Percentiles rank a stretch among this genome's conserved stretches.
phyloP scores from a whole-genome alignment of 2,797 vertebrate genomes.

The Enteromius trimaculatus region DNA sequence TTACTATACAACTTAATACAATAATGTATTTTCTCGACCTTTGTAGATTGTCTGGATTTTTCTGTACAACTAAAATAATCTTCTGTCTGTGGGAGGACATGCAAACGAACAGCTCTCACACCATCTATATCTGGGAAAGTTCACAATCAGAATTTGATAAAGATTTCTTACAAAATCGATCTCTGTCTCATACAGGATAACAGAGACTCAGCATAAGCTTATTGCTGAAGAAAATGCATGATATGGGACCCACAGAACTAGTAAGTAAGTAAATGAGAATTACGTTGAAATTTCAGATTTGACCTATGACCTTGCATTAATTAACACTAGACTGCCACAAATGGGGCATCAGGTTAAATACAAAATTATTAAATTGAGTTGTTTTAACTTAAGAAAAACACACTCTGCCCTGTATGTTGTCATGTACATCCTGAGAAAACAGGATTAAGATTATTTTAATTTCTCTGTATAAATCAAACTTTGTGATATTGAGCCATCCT shows the following conservation, averaged over 20 bases:
- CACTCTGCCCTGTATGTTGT: not conserved
- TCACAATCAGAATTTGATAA: slow-evolving; percentile 35
- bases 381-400: not conserved
- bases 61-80: not conserved
- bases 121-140: slow-evolving; percentile 33
- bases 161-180: not conserved
- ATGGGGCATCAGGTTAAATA: not conserved
- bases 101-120: slow-evolving; percentile 21
- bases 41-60: slow-evolving; percentile 9
- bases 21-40: not conserved
- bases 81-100: slow-evolving; percentile 49
- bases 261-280: slow-evolving; percentile 25
- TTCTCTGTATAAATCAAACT: not conserved
- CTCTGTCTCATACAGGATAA: slow-evolving; percentile 11
- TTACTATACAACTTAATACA: not conserved
- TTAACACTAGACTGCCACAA: not conserved
- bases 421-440: not conserved
- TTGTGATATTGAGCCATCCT: not conserved
- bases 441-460: not conserved
- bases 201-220: not conserved
- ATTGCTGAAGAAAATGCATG: not conserved
- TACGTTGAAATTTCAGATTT: slow-evolving; percentile 9
- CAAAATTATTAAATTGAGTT: not conserved
- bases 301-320: slow-evolving; percentile 23
- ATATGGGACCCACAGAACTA: not conserved